Evolutionary conservation across 2,113 vertebrate genomes (phyloP), one percentile per base, ranked within the genome.

Genomic region (Polypterus senegalus): DNA sequence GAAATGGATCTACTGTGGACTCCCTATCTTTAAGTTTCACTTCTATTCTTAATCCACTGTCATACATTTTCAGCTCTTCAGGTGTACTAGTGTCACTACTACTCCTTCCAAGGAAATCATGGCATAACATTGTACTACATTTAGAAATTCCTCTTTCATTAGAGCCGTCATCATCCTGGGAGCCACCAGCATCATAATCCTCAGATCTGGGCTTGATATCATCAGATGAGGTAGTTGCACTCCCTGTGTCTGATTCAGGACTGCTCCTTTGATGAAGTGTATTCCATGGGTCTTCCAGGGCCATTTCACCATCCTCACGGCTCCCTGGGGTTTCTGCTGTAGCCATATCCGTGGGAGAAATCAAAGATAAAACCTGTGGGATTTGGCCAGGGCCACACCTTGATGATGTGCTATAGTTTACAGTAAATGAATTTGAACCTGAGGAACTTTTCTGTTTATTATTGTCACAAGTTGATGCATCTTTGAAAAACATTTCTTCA

Each of bases 71-170:
- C 51, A 98, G 66, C 75, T 98, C 96, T 72, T 98, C 96, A 0
- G 96, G 96, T 10, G 96, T 98, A 78, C 96, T 98, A 1, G 96
- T 98, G 71, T 98, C 96, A 60, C 96, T 98, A 74, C 96, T 98
- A 66, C 96, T 98, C 71, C 94, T 89, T 6, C 96, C 96, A 64
- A 97, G 77, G 75, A 98, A 98, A 75, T 98, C 96, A 0, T 88
- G 91, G 69, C 96, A 98, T 57, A 92, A 76, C 83, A 91, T 88
- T 4, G 94, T 98, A 72, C 96, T 89, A n/a, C 94, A 97, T 70
- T 93, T 98, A 70, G 94, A 97, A 61, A 89, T 79, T 0, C 92
- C 93, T 55, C 90, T 80, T 65, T 94, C 94, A 5, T 94, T 91
- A 61, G 91, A 93, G 68, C 92, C 90, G 71, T 97, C 94, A 6